A percentile compares a stretch with the other conserved stretches of the same genome.
Evolutionary conservation across 1,140 invertebrate species (phyloP).

Genomic region (Drosophila nigromelanica): DNA sequence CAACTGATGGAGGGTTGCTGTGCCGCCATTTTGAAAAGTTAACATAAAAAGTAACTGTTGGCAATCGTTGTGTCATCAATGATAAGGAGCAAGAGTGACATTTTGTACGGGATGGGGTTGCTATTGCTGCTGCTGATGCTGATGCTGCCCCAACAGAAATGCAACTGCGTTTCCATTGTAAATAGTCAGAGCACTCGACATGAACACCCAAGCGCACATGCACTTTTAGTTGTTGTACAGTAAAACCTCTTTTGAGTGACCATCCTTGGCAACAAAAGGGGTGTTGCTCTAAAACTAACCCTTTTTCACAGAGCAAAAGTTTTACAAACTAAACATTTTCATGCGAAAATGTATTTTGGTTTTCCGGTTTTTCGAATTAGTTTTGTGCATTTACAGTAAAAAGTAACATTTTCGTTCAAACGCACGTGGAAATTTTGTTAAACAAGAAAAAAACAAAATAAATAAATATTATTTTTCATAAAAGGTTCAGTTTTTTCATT

Average conservation of each 20-base stretch:
- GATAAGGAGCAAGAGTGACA: constrained; percentile 67
- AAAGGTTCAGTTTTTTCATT: too few relatives aligned
- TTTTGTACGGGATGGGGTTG: background rate
- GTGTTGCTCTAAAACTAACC: too few relatives aligned
- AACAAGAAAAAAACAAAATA: too few relatives aligned
- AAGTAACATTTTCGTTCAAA: too few relatives aligned
- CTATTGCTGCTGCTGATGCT: background rate
- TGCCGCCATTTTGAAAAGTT: constrained; percentile 61
- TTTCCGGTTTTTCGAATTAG: too few relatives aligned
- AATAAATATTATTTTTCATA: too few relatives aligned
- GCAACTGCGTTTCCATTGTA: constrained; percentile 77
- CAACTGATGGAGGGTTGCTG: background rate
- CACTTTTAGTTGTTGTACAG: constrained; percentile 12
- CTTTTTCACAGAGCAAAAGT: too few relatives aligned
- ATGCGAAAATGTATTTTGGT: too few relatives aligned
- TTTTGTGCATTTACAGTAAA: too few relatives aligned
- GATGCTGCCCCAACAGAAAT: constrained; percentile 50
- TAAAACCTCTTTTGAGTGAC: background rate
- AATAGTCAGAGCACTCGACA: constrained; percentile 65
- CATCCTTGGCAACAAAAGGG: too few relatives aligned
- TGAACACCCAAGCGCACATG: constrained; percentile 35
- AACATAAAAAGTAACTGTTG: constrained; percentile 41
- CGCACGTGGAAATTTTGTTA: too few relatives aligned
- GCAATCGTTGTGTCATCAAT: constrained; percentile 77
- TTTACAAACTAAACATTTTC: too few relatives aligned